A percentile compares a stretch with the other conserved stretches of the same genome.
Conservation (phyloP, 2,113 vertebrate species). For the Panurus biarmicus region DNA sequence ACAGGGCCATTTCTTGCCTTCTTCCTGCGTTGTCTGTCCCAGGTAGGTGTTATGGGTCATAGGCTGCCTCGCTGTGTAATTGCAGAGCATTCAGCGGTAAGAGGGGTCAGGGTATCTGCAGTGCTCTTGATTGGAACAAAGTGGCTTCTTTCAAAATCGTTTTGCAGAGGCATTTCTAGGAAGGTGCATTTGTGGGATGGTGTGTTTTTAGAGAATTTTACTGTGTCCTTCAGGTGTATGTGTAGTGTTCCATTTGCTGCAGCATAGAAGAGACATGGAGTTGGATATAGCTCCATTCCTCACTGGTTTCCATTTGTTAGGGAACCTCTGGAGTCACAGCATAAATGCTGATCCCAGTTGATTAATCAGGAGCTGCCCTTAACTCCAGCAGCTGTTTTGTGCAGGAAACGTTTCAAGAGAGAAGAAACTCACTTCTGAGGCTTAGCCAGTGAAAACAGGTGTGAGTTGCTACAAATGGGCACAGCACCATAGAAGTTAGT, state of each 20-base stretch:
- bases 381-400: background rate
- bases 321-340: background rate
- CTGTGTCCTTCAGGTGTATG: background rate
- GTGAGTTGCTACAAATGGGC: background rate
- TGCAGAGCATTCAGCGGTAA: background rate
- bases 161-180: background rate
- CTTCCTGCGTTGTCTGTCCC: background rate
- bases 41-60: background rate
- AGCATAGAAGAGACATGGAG: background rate
- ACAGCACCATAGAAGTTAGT: background rate
- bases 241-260: background rate
- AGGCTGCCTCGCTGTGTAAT: background rate
- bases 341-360: background rate
- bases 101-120: background rate
- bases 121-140: background rate
- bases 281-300: background rate
- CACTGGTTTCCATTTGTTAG: background rate
- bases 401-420: background rate
- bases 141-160: background rate
- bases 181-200: background rate
- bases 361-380: background rate
- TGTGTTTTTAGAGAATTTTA: background rate
- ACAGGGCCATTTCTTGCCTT: background rate
- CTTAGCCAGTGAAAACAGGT: background rate
- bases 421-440: background rate